These are phyloP conservation scores for Talpa occidentalis DNA, from an alignment of 2,113 vertebrate genomes.

Conservation along the genomic window DNA sequence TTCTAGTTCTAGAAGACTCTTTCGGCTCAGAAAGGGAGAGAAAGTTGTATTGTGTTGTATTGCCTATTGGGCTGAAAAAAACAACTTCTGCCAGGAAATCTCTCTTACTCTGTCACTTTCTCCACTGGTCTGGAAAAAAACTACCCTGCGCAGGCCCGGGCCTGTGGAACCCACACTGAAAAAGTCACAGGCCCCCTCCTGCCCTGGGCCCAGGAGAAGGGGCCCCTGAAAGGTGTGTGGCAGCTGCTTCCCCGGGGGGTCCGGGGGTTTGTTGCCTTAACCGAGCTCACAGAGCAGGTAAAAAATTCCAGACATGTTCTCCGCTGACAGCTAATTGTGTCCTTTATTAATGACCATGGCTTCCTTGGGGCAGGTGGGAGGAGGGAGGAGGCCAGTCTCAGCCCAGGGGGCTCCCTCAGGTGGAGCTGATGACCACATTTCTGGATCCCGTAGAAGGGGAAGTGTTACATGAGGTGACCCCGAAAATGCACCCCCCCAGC, in stretches of 20 bases:
- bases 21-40: neutral
- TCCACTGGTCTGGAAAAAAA: constrained; percentile 57
- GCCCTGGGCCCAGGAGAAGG: neutral
- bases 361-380: constrained; percentile 66
- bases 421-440: constrained; percentile 60
- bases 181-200: constrained; percentile 17
- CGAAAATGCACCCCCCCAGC: neutral
- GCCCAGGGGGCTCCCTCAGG: constrained; percentile 48
- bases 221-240: constrained; percentile 66
- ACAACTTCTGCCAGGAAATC: constrained; percentile 50
- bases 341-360: constrained; percentile 81
- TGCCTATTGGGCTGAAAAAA: constrained; percentile 7
- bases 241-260: constrained; percentile 64
- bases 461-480: constrained; percentile 65
- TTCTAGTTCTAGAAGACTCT: neutral
- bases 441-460: constrained; percentile 51
- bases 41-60: neutral
- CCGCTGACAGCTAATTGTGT: constrained; percentile 80
- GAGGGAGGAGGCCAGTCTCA: neutral
- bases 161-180: neutral
- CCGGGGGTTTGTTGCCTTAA: constrained; percentile 72
- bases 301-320: constrained; percentile 81
- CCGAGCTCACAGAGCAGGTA: constrained; percentile 76
- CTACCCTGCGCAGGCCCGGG: constrained; percentile 33
- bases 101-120: constrained; percentile 64